Percentiles rank a stretch among this genome's conserved stretches.
These are phyloP conservation scores for Branchinecta lindahli DNA, from an alignment of 1,140 invertebrate genomes.

Conservation along the genomic window DNA sequence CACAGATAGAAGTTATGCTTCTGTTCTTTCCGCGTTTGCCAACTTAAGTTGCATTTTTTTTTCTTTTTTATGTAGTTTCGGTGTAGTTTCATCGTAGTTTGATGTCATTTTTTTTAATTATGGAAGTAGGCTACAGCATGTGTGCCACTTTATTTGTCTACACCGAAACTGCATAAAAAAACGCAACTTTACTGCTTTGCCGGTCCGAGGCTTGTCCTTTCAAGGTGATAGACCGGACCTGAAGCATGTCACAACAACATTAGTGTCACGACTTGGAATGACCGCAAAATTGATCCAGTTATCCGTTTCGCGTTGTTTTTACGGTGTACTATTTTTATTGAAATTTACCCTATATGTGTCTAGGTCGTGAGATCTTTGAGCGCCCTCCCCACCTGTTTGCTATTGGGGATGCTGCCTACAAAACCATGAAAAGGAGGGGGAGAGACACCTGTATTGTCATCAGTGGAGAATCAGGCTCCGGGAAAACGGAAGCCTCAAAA, in stretches of 20 bases:
- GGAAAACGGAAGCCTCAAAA: conserved; percentile 96
- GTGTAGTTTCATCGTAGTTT: too few relatives aligned
- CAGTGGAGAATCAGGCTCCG: conserved; percentile 85
- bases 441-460: conserved; percentile 92
- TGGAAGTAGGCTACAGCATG: too few relatives aligned
- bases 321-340: conserved; percentile 18
- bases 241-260: background rate
- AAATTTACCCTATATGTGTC: conserved; percentile 19
- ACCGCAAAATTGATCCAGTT: background rate
- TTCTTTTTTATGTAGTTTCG: too few relatives aligned
- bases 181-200: too few relatives aligned
- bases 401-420: conserved; percentile 79
- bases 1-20: too few relatives aligned
- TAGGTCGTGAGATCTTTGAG: conserved; percentile 76
- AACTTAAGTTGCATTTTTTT: too few relatives aligned
- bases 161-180: too few relatives aligned
- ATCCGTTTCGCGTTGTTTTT: conserved; percentile 10
- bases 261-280: background rate
- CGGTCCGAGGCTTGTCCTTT: too few relatives aligned
- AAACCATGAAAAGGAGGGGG: conserved; percentile 70
- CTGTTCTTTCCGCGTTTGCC: too few relatives aligned
- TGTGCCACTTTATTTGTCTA: too few relatives aligned
- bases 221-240: too few relatives aligned
- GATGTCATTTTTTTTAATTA: too few relatives aligned
- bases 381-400: conserved; percentile 88